Evolutionary conservation across 2,797 vertebrate species (phyloP).

Genomic region (Micropoecilia bifurca): DNA sequence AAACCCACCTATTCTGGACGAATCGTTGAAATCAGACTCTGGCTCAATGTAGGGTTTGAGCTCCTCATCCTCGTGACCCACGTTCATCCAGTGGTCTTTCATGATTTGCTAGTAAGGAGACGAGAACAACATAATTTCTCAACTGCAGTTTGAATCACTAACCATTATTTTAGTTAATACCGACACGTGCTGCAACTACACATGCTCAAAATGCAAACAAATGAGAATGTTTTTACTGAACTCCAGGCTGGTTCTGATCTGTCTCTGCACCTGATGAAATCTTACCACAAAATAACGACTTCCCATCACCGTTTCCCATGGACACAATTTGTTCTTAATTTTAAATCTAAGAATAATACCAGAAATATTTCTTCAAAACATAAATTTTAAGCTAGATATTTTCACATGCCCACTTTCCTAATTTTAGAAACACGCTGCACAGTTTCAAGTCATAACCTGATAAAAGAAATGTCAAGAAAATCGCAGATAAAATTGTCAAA

Average conservation of each 20-base stretch:
- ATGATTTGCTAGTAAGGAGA: slow-evolving; percentile 91
- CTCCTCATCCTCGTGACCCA: slow-evolving; percentile 95
- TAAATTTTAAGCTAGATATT: background rate
- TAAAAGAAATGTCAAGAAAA: background rate
- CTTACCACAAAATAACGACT: background rate
- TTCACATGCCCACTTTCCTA: background rate
- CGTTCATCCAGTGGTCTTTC: slow-evolving; percentile 99
- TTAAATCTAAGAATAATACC: background rate
- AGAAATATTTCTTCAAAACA: background rate
- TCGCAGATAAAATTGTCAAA: background rate
- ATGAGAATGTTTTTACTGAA: background rate
- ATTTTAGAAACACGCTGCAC: background rate
- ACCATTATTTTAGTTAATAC: background rate
- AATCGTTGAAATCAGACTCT: slow-evolving; percentile 92
- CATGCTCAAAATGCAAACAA: background rate
- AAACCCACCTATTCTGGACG: slow-evolving; percentile 90
- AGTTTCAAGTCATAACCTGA: background rate
- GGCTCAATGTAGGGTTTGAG: slow-evolving; percentile 94
- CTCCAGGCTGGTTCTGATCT: background rate
- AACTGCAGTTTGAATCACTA: background rate
- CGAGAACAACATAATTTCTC: slow-evolving; percentile 12
- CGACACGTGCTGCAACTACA: background rate
- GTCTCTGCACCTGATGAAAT: background rate
- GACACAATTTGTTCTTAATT: background rate
- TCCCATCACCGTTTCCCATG: background rate